Percentiles rank a stretch among this genome's conserved stretches.
Conservation (phyloP, 1,140 invertebrate species). For the Globodera ellingtonae region DNA sequence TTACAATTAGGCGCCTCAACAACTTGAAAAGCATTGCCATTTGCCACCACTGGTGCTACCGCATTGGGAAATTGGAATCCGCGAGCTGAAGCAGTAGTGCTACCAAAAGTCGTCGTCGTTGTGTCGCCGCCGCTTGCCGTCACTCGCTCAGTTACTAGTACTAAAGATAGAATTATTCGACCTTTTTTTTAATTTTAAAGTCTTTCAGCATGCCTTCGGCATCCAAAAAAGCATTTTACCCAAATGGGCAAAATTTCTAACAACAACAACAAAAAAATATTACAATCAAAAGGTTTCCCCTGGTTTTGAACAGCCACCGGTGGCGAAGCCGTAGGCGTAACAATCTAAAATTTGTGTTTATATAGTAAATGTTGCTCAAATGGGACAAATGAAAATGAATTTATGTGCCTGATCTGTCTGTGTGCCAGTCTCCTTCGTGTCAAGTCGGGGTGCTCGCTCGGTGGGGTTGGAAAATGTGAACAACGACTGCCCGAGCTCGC, state of each 20-base stretch:
- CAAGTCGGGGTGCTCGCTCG: neutral
- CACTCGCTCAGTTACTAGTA: neutral
- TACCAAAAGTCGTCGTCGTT: neutral
- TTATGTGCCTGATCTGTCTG: constrained; percentile 11
- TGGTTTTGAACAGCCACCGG: no score
- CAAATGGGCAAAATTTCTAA: no score
- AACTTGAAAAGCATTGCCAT: neutral
- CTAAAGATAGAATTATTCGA: no score
- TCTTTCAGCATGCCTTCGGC: no score
- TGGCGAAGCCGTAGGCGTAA: neutral
- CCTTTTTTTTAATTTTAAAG: no score
- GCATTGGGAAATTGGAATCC: constrained; percentile 1
- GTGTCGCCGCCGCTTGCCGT: neutral
- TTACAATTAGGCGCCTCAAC: neutral
- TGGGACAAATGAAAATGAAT: neutral
- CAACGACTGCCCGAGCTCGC: neutral
- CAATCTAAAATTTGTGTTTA: no score
- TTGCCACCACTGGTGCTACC: neutral
- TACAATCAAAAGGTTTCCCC: no score
- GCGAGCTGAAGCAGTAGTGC: neutral
- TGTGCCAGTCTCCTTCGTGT: constrained; percentile 9
- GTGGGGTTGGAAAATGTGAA: constrained; percentile 12
- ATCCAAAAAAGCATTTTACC: neutral
- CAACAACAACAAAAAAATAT: no score
- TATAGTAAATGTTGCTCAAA: no score